Percentiles rank a stretch among this genome's conserved stretches.
Evolutionary conservation across 2,113 vertebrate species (phyloP).

Genomic region (Cyrtonyx montezumae): DNA sequence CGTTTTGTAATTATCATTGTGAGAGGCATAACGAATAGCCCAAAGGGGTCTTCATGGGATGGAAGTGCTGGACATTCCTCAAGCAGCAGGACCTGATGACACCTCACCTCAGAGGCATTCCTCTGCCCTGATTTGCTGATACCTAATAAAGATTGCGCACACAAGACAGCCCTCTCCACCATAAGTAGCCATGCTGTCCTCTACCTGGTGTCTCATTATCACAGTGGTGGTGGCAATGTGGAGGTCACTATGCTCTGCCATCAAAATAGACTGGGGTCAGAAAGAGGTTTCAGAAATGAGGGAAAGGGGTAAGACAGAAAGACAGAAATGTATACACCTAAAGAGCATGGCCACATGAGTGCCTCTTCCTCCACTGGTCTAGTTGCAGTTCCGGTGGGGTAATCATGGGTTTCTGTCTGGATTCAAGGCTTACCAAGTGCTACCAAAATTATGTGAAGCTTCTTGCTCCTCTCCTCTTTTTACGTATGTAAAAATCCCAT

Average conservation of each 20-base stretch:
- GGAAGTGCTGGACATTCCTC: constrained; percentile 63
- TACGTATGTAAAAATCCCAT: background rate
- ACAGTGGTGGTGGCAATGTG: background rate
- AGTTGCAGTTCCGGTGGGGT: background rate
- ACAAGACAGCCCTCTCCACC: background rate
- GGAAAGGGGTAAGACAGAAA: background rate
- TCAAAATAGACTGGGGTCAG: background rate
- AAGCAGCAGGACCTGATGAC: constrained; percentile 60
- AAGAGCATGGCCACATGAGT: background rate
- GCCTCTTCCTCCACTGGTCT: background rate
- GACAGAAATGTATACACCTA: background rate
- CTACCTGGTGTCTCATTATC: background rate
- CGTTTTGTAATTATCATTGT: constrained; percentile 52
- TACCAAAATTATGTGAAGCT: background rate
- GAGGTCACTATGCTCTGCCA: background rate
- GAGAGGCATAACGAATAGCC: background rate
- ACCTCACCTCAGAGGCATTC: constrained; percentile 39
- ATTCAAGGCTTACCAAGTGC: background rate
- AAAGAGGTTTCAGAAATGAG: background rate
- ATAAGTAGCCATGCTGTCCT: background rate
- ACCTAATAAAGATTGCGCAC: constrained; percentile 28
- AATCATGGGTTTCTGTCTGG: background rate
- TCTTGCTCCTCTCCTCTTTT: background rate
- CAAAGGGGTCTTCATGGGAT: background rate
- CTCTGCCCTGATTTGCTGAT: constrained; percentile 35